Conservation (phyloP, 1,140 invertebrate genomes). For the Atta texana region DNA sequence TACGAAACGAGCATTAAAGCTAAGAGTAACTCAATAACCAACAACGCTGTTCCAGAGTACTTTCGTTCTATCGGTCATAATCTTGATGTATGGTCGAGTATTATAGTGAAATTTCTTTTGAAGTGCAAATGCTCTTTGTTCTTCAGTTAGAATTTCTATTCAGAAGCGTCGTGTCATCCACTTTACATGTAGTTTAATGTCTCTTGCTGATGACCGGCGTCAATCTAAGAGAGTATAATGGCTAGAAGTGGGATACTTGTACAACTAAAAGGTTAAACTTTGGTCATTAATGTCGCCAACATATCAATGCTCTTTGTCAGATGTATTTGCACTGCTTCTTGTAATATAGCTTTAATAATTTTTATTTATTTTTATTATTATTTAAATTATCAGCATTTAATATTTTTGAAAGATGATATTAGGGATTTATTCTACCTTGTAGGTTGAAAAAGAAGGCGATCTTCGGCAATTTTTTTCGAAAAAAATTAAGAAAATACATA, state of each 20-base stretch:
- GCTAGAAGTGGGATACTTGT: conserved; percentile 32
- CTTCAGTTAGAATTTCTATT: conserved; percentile 22
- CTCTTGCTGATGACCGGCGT: conserved; percentile 44
- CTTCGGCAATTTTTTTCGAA: too few relatives aligned
- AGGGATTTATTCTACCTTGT: too few relatives aligned
- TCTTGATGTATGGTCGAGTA: conserved; percentile 4
- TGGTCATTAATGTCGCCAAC: conserved; percentile 43
- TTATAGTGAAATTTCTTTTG: conserved; percentile 44
- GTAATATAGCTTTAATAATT: not conserved
- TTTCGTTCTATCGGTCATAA: conserved; percentile 31
- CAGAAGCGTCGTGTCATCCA: conserved; percentile 25
- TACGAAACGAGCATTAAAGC: conserved; percentile 34
- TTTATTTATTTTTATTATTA: not conserved
- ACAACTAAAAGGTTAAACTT: conserved; percentile 59
- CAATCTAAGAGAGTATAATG: conserved; percentile 50
- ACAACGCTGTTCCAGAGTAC: conserved; percentile 23
- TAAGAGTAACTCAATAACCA: conserved; percentile 47
- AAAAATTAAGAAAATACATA: too few relatives aligned
- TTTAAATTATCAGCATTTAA: not conserved
- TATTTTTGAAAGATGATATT: not conserved
- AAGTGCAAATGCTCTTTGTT: conserved; percentile 16
- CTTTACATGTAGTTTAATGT: conserved; percentile 45
- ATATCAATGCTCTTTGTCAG: conserved; percentile 23
- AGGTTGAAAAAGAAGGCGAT: too few relatives aligned
- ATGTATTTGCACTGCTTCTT: conserved; percentile 6